Percentiles rank a stretch among this genome's conserved stretches.
phyloP scores from a whole-genome alignment of 2,797 vertebrate genomes.

The Poeciliopsis infans region DNA sequence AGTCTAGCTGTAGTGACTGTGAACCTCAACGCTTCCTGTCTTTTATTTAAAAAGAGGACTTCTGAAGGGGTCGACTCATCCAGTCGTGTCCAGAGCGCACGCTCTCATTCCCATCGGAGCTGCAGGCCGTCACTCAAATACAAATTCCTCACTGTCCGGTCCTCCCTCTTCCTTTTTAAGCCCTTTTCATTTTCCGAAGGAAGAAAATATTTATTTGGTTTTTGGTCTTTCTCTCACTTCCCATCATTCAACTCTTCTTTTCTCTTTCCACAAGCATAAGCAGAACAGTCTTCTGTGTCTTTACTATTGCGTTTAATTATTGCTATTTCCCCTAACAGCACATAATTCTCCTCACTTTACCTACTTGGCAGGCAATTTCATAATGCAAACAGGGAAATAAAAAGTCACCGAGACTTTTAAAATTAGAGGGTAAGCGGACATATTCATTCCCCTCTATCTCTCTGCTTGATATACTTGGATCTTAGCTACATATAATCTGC shows the following conservation, averaged over 20 bases:
- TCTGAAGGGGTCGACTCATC: constrained; percentile 60
- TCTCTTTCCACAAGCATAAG: constrained; percentile 62
- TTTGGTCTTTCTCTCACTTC: constrained; percentile 57
- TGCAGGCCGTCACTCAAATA: constrained; percentile 75
- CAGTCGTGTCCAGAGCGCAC: constrained; percentile 67
- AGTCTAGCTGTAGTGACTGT: constrained; percentile 88
- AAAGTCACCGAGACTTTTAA: constrained; percentile 62
- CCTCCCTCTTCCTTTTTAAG: constrained; percentile 47
- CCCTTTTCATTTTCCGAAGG: constrained; percentile 75
- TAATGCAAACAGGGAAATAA: constrained; percentile 70
- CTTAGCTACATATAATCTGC: constrained; percentile 60
- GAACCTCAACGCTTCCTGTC: constrained; percentile 76
- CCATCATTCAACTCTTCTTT: constrained; percentile 38
- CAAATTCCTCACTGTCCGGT: constrained; percentile 73
- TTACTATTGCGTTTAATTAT: constrained; percentile 76
- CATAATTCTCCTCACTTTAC: constrained; percentile 72
- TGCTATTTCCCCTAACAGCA: constrained; percentile 75
- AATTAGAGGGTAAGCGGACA: constrained; percentile 72
- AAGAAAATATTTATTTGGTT: constrained; percentile 82
- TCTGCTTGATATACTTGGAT: constrained; percentile 74
- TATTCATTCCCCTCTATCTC: constrained; percentile 58
- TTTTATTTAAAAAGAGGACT: constrained; percentile 70
- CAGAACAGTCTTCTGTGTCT: constrained; percentile 66
- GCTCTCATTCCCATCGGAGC: constrained; percentile 64
- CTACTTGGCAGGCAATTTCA: constrained; percentile 63